phyloP scores from a whole-genome alignment of 2,797 vertebrate genomes.

The Lithobates pipiens region DNA sequence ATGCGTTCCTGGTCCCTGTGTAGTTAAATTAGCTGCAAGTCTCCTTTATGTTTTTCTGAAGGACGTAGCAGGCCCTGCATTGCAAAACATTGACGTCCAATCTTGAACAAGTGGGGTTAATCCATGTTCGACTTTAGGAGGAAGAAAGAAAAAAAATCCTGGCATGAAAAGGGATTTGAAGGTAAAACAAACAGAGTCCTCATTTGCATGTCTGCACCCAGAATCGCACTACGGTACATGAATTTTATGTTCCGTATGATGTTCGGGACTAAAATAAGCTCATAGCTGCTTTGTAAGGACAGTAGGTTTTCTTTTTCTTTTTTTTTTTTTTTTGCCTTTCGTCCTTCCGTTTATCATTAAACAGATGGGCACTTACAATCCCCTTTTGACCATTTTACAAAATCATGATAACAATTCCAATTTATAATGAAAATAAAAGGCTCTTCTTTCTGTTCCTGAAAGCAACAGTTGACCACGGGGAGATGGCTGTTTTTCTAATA shows the following conservation, averaged over 20 bases:
- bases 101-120: slow-evolving; percentile 44
- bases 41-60: slow-evolving; percentile 31
- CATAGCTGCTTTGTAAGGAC: slow-evolving; percentile 30
- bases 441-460: slow-evolving; percentile 2
- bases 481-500: not conserved
- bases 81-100: slow-evolving; percentile 9
- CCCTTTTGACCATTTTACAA: slow-evolving; percentile 50
- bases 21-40: slow-evolving; percentile 3
- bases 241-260: slow-evolving; percentile 57
- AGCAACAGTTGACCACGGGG: slow-evolving; percentile 43
- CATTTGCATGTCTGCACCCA: slow-evolving; percentile 58
- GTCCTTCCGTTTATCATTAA: slow-evolving; percentile 45
- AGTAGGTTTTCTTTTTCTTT: not conserved
- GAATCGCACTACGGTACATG: slow-evolving; percentile 54
- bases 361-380: slow-evolving; percentile 50
- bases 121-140: slow-evolving; percentile 37
- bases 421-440: slow-evolving; percentile 50
- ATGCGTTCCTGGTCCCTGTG: slow-evolving; percentile 13
- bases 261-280: slow-evolving; percentile 45
- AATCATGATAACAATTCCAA: slow-evolving; percentile 48
- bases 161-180: slow-evolving; percentile 56
- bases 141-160: slow-evolving; percentile 41
- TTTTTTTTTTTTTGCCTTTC: slow-evolving; percentile 12
- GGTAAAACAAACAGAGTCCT: slow-evolving; percentile 57
- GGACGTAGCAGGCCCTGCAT: slow-evolving; percentile 24